Evolutionary conservation across 2,113 vertebrate genomes (phyloP).

Genomic region (Agapornis roseicollis): DNA sequence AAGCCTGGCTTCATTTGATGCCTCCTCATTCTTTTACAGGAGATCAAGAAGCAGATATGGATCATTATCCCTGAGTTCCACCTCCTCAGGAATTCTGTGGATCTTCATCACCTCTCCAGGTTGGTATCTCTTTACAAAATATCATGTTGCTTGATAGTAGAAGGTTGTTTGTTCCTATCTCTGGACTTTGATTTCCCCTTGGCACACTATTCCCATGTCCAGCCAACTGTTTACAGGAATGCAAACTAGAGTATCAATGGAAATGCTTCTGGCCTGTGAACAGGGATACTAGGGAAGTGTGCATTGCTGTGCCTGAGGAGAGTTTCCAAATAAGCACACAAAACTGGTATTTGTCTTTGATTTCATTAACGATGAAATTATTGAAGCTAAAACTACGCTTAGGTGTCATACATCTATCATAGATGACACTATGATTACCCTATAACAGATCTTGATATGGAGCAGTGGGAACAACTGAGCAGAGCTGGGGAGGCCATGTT

Average conservation of each 20-base stretch:
- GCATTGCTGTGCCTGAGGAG: not conserved
- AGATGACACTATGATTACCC: not conserved
- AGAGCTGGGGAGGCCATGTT: not conserved
- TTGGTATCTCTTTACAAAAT: not conserved
- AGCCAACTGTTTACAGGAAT: not conserved
- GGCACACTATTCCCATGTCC: not conserved
- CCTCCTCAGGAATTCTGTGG: not conserved
- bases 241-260: not conserved
- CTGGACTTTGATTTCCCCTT: not conserved
- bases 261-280: not conserved
- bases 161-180: not conserved
- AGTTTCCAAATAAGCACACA: not conserved
- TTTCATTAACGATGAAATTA: not conserved
- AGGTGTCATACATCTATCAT: fast-evolving
- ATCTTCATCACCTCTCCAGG: not conserved
- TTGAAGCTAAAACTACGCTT: not conserved
- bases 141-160: not conserved
- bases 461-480: not conserved
- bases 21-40: not conserved
- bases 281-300: not conserved
- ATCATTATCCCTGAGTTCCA: not conserved
- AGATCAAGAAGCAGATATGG: not conserved
- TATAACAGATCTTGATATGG: not conserved
- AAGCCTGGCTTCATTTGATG: not conserved
- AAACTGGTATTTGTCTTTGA: not conserved